These are phyloP conservation scores for Drosophila bunnanda DNA, from an alignment of 2,888 invertebrate species.

Conservation along the genomic window DNA sequence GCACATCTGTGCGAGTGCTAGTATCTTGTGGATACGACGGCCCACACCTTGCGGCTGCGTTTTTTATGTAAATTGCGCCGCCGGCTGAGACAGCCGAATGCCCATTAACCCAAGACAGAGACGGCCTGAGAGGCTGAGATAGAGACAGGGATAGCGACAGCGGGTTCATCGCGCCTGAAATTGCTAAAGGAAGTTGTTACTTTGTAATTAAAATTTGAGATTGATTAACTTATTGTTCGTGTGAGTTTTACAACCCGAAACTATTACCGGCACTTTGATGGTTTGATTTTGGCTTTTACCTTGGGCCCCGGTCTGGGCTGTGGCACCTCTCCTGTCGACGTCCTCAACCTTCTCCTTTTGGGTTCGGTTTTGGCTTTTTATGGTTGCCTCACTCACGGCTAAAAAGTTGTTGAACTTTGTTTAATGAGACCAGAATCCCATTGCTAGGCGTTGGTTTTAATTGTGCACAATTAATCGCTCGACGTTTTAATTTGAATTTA, in stretches of 20 bases:
- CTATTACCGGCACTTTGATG: conserved; percentile 79
- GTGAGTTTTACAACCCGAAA: conserved; percentile 80
- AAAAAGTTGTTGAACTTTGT: conserved; percentile 65
- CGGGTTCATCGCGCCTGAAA: conserved; percentile 79
- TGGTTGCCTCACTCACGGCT: conserved; percentile 41
- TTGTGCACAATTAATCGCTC: conserved; percentile 70
- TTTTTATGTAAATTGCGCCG: conserved; percentile 77
- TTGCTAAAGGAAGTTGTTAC: conserved; percentile 81
- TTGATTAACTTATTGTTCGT: conserved; percentile 82
- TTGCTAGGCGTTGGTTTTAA: conserved; percentile 61
- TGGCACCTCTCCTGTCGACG: conserved; percentile 18
- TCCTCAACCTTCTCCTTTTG: conserved; percentile 23
- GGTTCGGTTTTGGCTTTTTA: conserved; percentile 42
- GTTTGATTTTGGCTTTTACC: conserved; percentile 67
- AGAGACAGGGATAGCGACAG: conserved; percentile 11
- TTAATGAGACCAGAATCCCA: conserved; percentile 51
- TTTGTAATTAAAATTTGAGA: conserved; percentile 80
- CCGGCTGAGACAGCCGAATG: conserved; percentile 46
- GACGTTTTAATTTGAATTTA: conserved; percentile 59
- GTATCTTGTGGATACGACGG: conserved; percentile 55
- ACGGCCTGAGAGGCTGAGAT: conserved; percentile 17
- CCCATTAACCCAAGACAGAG: conserved; percentile 63
- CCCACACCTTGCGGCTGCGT: conserved; percentile 73
- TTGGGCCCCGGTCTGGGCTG: not conserved
- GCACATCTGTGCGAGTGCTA: conserved; percentile 26